A percentile compares a stretch with the other conserved stretches of the same genome.
Conservation (phyloP, 2,888 invertebrate species). For the Melieria crassipennis region DNA sequence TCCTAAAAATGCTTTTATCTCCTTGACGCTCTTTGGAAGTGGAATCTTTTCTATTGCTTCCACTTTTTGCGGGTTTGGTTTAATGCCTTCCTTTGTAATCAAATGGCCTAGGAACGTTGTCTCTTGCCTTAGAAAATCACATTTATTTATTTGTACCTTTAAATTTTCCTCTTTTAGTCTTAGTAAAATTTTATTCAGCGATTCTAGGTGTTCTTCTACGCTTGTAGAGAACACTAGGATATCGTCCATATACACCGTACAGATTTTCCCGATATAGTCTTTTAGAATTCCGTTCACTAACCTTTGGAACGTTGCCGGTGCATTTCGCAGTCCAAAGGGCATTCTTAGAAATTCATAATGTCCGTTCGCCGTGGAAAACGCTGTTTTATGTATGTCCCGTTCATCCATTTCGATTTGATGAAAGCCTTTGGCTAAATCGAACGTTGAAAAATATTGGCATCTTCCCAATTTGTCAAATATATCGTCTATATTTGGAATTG, state of each 20-base stretch:
- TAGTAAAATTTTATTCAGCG: no score
- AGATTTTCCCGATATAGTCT: not conserved
- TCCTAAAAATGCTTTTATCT: no score
- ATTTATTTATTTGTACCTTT: no score
- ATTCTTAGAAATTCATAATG: conserved; percentile 30
- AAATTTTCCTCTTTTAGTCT: no score
- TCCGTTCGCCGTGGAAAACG: conserved; percentile 29
- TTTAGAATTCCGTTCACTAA: not conserved
- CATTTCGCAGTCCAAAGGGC: conserved; percentile 26
- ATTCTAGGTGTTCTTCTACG: not conserved
- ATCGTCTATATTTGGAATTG: conserved; percentile 21
- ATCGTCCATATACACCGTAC: conserved; percentile 3
- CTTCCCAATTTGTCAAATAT: conserved; percentile 20
- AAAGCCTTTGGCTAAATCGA: conserved; percentile 31
- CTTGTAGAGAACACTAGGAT: not conserved
- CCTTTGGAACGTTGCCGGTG: conserved; percentile 12
- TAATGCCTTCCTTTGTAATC: no score
- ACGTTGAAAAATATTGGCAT: conserved; percentile 14
- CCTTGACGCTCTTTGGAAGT: no score
- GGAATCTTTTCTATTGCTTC: no score
- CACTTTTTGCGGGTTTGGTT: no score
- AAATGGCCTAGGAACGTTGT: no score
- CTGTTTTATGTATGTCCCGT: conserved; percentile 26
- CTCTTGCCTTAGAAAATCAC: no score
- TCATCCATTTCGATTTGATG: conserved; percentile 31